Evolutionary conservation across 2,797 vertebrate species (phyloP).

Genomic region (Tokudaia muenninki): DNA sequence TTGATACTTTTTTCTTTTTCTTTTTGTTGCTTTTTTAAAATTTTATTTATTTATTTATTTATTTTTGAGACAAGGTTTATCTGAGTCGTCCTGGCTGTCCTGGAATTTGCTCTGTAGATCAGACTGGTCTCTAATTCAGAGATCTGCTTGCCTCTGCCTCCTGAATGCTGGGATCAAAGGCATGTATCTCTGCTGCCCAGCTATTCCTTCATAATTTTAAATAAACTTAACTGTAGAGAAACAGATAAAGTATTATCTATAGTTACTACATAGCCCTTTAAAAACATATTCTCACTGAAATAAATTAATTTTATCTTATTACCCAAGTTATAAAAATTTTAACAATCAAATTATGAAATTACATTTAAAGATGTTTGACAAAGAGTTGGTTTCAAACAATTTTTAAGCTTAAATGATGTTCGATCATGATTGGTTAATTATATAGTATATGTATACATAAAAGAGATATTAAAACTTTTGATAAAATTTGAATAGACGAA

Average conservation of each 20-base stretch:
- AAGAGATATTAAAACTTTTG: constrained; percentile 38
- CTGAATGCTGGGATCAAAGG: neutral
- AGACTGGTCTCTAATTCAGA: neutral
- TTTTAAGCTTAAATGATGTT: neutral
- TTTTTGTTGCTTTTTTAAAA: neutral
- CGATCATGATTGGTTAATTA: constrained; percentile 6
- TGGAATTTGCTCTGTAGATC: neutral
- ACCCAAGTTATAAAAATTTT: neutral
- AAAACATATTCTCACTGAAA: neutral
- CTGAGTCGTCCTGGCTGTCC: neutral
- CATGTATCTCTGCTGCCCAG: accelerated
- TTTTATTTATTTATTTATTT: too few relatives aligned
- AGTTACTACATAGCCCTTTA: neutral
- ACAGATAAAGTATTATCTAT: neutral
- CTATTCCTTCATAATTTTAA: constrained; percentile 20
- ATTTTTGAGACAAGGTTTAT: neutral
- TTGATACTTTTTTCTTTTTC: neutral
- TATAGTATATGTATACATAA: neutral
- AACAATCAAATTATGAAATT: neutral
- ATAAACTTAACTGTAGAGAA: neutral
- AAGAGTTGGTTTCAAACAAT: constrained; percentile 27
- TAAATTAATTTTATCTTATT: constrained; percentile 33
- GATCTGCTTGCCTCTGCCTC: neutral
- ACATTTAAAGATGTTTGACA: constrained; percentile 8
- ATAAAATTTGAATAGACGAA: neutral